Evolutionary conservation across 2,888 invertebrate species (phyloP), one percentile per base, ranked within the genome.

Genomic region (Hypselothyrea guttata): DNA sequence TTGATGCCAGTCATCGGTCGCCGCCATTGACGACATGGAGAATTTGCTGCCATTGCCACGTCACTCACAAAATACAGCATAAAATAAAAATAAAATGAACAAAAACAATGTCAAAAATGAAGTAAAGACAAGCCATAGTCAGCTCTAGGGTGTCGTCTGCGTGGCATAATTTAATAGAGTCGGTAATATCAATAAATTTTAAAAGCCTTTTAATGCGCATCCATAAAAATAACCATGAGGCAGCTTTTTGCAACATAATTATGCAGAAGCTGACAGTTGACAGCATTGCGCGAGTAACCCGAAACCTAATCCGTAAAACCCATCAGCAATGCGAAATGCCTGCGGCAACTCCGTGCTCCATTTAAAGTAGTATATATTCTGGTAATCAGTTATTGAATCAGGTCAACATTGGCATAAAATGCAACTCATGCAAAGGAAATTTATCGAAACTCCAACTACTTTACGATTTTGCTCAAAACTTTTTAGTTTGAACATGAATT

Each of bases 161-260:
- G 54, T 70, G 84, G 84, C 84, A 81, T 81, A 81, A 81, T 81
- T 81, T 81, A 81, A 84, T 81, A 84, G 83, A 81, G 83, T 78
- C 69, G 83, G 79, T 84, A 81, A 82, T 79, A 74, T 81, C 84
- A 82, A 84, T 82, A 81, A 84, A 81, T 84, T 83, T 82, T 82
- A 82, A 82, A 82, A 82, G 81, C 81, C 85, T 82, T 82, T 82
- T 82, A 82, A 82, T 84, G 83, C 76, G 85, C 75, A 68, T 75
- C 71, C 70, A 82, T 82, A 82, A 84, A 82, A 76, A 75, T 61
- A 77, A 46, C 59, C 68, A 60, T 60, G 62, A 51, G 64, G 69
- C 84, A 55, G 60, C 55, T 75, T 62, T 68, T 57, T 37, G 76
- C 73, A 55, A 71, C 77, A 74, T 84, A 76, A 76, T 78, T 81